Base-by-base conservation (phyloP, 2,888 invertebrate genomes). In the Ctenicera cuprea region DNA sequence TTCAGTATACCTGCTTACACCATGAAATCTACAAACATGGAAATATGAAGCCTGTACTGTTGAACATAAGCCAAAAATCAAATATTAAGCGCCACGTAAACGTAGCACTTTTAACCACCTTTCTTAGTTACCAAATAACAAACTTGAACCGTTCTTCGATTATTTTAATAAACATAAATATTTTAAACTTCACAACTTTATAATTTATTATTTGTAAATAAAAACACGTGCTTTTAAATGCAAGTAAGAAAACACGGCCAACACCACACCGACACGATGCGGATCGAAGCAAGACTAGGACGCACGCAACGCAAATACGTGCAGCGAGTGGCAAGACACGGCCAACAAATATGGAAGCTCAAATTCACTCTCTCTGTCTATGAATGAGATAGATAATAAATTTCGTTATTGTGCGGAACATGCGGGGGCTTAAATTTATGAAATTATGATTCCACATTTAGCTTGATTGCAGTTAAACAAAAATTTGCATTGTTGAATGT, bases 201-300 rank as follows among this genome's bases (percentile, higher is more conserved):
- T 26, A 26, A n/a, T 45, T 7, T 48, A n/a, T 48, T 48, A 48
- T 20, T 20, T 3, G 16, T 48, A 48, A 48, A 48, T 16, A 48
- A 48, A 62, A 43, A 12, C 62, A 62, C 62, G 62, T 62, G 62
- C 3, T 62, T 43, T 7, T 3, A 7, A 20, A 18, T 14, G 26
- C n/a, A n/a, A 16, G 16, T n/a, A 37, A n/a, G 18, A 12, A 14
- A 38, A 11, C 59, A 20, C 38, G 18, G 9, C 26, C 7, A 7
- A 62, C 50, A 12, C 37, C 45, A 59, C 48, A n/a, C 20, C 57
- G 43, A 67, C 59, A 50, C 67, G 54, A 41, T 67, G 57, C 45
- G 33, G 67, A 67, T 59, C 43, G 43, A 66, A 66, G n/a, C n/a
- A n/a, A n/a, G 54, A 48, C 33, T 30, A 37, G 64, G 54, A 33